Evolutionary conservation across 2,113 vertebrate species (phyloP), one percentile per base, ranked within the genome.

Genomic region (Seriola rivoliana): DNA sequence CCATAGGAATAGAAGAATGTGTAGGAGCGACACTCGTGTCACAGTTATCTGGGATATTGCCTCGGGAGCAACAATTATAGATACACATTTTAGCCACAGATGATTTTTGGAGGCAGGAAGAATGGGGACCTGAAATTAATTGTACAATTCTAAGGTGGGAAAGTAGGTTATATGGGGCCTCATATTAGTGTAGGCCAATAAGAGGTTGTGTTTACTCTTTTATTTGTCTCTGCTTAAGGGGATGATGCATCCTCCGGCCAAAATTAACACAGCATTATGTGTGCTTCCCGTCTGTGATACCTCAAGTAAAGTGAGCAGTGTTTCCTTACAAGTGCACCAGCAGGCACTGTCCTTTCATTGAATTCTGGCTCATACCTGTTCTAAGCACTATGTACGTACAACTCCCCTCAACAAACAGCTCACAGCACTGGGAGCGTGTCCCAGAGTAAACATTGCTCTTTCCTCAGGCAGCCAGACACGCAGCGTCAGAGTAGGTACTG

Each of bases 1-100:
- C 88, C 85, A 40, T 40, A 73, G 78, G 90, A 38, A 50, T 59
- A 38, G 6, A 88, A 85, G 86, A 89, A 89, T 92, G 86, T 80
- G 54, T 52, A 78, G 62, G 50, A 57, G 65, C 63, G 71, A 92
- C 86, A 88, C 75, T 78, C 1, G 19, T 80, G 85, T 89, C 80
- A 58, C 68, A 57, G 81, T 34, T 32, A 80, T 66, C 84, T 72
- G 32, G 32, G 68, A 69, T 38, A 67, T 77, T 82, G 54, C 63
- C 70, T 64, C 36, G 0, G 66, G 67, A 79, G 55, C 67, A 64
- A 85, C 75, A 80, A 84, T 82, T 85, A 80, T 46, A 73, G 84
- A 71, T 10, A 64, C 72, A 83, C 63, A 62, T 32, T 70, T 81
- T 60, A 70, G n/a, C 59, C 11, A 29, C 59, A 19, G 58, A n/a